Conservation (phyloP, 2,113 vertebrate species). For the Mormoops blainvillei region DNA sequence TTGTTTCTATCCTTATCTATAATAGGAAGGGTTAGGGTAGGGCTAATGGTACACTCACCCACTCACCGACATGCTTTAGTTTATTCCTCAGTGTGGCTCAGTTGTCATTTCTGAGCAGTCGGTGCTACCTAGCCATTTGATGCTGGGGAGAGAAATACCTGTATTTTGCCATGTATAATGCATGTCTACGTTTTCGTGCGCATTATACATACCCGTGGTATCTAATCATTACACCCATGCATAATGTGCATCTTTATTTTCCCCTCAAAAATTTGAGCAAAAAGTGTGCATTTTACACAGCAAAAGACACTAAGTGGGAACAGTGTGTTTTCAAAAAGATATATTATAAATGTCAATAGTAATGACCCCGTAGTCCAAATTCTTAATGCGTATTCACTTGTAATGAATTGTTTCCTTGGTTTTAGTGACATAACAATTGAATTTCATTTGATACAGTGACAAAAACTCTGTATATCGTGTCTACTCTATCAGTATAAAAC, state of each 20-base stretch:
- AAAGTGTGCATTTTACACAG: no score
- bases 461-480: background rate
- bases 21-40: background rate
- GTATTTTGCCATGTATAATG: no score
- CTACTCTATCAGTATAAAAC: background rate
- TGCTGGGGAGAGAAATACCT: background rate
- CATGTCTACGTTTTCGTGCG: no score
- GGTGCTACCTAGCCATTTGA: background rate
- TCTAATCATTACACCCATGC: no score
- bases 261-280: no score
- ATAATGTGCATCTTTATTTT: no score
- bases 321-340: background rate
- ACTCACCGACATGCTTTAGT: background rate
- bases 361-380: background rate
- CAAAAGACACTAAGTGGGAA: background rate
- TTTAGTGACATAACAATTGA: background rate
- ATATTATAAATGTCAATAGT: constrained; percentile 1
- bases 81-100: background rate
- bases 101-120: background rate
- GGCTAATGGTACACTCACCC: background rate
- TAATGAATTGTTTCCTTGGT: constrained; percentile 17
- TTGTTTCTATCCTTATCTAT: background rate
- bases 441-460: constrained; percentile 3
- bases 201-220: no score
- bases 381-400: background rate